Conservation (phyloP, 2,113 vertebrate species). For the Ceyx melanurus region DNA sequence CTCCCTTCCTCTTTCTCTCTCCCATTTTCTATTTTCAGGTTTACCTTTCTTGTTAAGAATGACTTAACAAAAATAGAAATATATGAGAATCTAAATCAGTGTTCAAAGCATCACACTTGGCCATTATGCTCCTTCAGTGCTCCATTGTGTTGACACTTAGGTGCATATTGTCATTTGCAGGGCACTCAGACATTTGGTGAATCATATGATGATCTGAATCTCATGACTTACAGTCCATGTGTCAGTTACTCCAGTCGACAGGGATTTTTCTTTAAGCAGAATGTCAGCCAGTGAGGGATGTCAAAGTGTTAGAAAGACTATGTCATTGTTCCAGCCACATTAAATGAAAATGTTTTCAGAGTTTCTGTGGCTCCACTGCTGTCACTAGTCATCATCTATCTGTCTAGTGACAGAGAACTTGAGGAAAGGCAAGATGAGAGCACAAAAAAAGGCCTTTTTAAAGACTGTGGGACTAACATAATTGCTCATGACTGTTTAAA, state of each 20-base stretch:
- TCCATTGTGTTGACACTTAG: background rate
- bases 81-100: background rate
- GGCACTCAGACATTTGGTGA: background rate
- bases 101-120: background rate
- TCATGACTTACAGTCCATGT: constrained; percentile 15
- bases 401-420: background rate
- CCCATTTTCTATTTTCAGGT: background rate
- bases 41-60: background rate
- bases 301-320: constrained; percentile 44
- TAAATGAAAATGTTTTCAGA: constrained; percentile 40
- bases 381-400: background rate
- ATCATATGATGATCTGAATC: constrained; percentile 42
- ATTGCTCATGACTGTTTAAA: background rate
- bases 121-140: background rate
- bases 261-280: background rate
- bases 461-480: background rate
- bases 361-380: background rate
- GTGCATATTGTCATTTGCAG: background rate
- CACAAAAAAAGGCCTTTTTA: background rate
- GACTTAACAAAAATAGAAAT: background rate
- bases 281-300: constrained; percentile 46
- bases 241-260: background rate
- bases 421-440: background rate
- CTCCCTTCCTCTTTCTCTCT: rapidly evolving
- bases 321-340: constrained; percentile 21